Base-by-base conservation (phyloP, 1,140 invertebrate genomes). In the Elymnias hypermnestra region DNA sequence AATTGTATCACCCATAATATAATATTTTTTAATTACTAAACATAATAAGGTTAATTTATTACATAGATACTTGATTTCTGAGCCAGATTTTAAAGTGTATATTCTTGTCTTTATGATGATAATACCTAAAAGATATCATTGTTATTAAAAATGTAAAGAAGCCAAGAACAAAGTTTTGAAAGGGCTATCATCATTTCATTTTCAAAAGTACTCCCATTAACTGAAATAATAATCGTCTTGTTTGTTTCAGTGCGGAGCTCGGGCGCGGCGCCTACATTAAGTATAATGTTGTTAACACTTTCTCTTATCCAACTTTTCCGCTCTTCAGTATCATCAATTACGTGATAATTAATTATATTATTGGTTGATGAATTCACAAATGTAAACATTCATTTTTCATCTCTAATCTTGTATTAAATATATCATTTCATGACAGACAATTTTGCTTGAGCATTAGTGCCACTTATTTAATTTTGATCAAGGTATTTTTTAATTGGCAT, bases 171-270 rank as follows among this genome's bases (percentile, higher is more conserved):
- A 53, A 53, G 15, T 53, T 44, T 45, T 45, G 48, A 46, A 47
- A 56, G 42, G 44, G 50, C 47, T 38, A 43, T 50, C 31, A 57
- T 48, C 45, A 42, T 53, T 53, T 35, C 38, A 52, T 52, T 52
- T 22, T 33, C 50, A 37, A 45, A 63, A 63, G 56, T 59, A 46
- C 37, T 19, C 58, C 49, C 59, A 63, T 58, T 67, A 65, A 65
- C 54, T 59, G 26, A 52, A 62, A 58, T 74, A 69, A 71, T 64
- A 65, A 72, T 41, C 50, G 19, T 42, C 52, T 68, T 73, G 50
- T 75, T 78, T 83, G 69, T 83, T 83, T 52, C 76, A 81, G 76
- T 83, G 58, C 57, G 71, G 64, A 83, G 75, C 70, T 66, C 69
- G 50, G 53, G 63, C 57, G 63, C 62, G 52, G 66, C 58, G 49